phyloP scores from a whole-genome alignment of 1,140 invertebrate genomes.

The Dendrolimus kikuchii region DNA sequence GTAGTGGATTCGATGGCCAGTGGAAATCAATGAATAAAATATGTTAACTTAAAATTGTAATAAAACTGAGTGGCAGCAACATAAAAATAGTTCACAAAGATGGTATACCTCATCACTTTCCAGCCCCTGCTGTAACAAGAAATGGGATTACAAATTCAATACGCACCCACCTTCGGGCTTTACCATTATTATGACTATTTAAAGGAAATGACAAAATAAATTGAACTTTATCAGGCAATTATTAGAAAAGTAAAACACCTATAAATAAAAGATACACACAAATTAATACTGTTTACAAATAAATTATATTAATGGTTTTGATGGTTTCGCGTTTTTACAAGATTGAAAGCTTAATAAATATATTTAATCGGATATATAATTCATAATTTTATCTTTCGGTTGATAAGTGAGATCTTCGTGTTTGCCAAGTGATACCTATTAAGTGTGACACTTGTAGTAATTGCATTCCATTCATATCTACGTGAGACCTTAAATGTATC shows the following conservation, averaged over 20 bases:
- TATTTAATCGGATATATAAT: slow-evolving; percentile 3
- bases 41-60: slow-evolving; percentile 61
- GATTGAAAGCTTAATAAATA: too few species aligned
- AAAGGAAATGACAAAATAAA: slow-evolving; percentile 30
- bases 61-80: slow-evolving; percentile 68
- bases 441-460: slow-evolving; percentile 50
- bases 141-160: slow-evolving; percentile 71
- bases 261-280: slow-evolving; percentile 18
- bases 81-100: slow-evolving; percentile 71
- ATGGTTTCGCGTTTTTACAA: slow-evolving; percentile 1
- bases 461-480: slow-evolving; percentile 57
- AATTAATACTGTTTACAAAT: slow-evolving; percentile 18
- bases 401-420: not conserved
- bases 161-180: slow-evolving; percentile 65
- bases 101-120: slow-evolving; percentile 88
- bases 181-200: slow-evolving; percentile 37
- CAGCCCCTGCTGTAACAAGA: slow-evolving; percentile 87
- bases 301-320: slow-evolving; percentile 21
- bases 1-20: slow-evolving; percentile 62
- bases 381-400: too few species aligned
- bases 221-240: slow-evolving; percentile 8
- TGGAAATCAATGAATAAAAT: slow-evolving; percentile 60
- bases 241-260: slow-evolving; percentile 15
- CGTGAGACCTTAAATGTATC: slow-evolving; percentile 43
- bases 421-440: slow-evolving; percentile 16